phyloP scores from a whole-genome alignment of 2,797 vertebrate genomes.

The Silurus lanzhouensis region DNA sequence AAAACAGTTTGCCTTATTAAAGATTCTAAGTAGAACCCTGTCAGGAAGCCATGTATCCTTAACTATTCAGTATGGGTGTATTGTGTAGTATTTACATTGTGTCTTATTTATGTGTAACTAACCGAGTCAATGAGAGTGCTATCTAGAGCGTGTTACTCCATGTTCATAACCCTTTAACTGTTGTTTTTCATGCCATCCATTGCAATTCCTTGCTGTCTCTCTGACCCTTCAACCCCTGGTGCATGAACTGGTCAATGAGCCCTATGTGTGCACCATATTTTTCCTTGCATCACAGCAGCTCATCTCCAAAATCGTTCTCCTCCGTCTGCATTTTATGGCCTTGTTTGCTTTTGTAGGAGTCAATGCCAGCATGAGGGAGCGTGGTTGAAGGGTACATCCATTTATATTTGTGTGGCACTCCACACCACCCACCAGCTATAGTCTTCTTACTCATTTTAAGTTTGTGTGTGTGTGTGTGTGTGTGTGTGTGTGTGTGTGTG shows the following conservation, averaged over 20 bases:
- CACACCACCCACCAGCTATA: slow-evolving; percentile 19
- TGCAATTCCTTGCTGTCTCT: not conserved
- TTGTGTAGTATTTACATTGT: not conserved
- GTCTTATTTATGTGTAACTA: not conserved
- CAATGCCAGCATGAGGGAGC: slow-evolving; percentile 40
- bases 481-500: no score
- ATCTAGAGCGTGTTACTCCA: not conserved
- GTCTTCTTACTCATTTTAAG: not conserved
- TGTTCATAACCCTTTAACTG: slow-evolving; percentile 15
- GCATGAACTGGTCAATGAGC: slow-evolving; percentile 33
- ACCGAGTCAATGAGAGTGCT: not conserved
- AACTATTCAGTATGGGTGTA: not conserved
- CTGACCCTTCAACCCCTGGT: not conserved
- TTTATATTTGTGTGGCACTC: slow-evolving; percentile 41
- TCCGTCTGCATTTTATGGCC: slow-evolving; percentile 47
- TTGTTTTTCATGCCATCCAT: not conserved
- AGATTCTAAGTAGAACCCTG: not conserved
- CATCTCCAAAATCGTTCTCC: slow-evolving; percentile 32
- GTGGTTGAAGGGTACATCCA: slow-evolving; percentile 39
- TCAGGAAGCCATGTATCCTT: not conserved
- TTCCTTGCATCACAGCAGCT: slow-evolving; percentile 41
- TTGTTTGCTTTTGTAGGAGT: slow-evolving; percentile 57
- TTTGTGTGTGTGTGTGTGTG: slow-evolving; percentile 29
- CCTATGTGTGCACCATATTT: slow-evolving; percentile 52
- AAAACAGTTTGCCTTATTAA: not conserved